These are phyloP conservation scores for Agrotis segetum DNA, from an alignment of 2,888 invertebrate species.

Conservation along the genomic window DNA sequence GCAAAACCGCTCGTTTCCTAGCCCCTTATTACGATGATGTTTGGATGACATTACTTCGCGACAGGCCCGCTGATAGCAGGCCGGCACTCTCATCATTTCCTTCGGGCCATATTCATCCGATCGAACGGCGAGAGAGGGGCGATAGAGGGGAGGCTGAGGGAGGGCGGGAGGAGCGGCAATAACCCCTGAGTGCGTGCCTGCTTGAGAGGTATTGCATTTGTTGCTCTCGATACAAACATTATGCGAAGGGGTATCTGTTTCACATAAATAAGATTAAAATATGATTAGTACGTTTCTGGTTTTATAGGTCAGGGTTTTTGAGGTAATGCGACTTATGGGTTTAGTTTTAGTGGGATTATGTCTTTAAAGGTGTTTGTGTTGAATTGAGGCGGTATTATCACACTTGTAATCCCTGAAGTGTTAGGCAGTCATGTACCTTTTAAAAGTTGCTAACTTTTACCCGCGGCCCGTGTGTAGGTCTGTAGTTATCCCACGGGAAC, in stretches of 20 bases:
- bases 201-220: slow-evolving; percentile 81
- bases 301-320: not conserved
- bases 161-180: slow-evolving; percentile 70
- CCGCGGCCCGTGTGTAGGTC: too few species aligned
- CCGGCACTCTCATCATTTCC: slow-evolving; percentile 88
- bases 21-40: slow-evolving; percentile 68
- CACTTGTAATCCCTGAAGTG: not conserved
- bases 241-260: slow-evolving; percentile 44
- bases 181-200: slow-evolving; percentile 78
- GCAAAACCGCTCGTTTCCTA: slow-evolving; percentile 31
- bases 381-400: not conserved
- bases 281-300: slow-evolving; percentile 30
- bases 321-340: not conserved
- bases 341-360: not conserved
- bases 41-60: slow-evolving; percentile 72
- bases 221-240: slow-evolving; percentile 66
- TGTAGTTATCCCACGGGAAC: too few species aligned
- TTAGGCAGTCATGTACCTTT: not conserved
- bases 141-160: slow-evolving; percentile 32
- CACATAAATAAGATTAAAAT: slow-evolving; percentile 55
- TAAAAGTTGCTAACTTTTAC: too few species aligned
- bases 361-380: not conserved
- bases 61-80: slow-evolving; percentile 70
- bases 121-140: slow-evolving; percentile 63
- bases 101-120: slow-evolving; percentile 86